A percentile compares a stretch with the other conserved stretches of the same genome.
phyloP scores from a whole-genome alignment of 2,888 invertebrate species.

The Sthenelais limicola region DNA sequence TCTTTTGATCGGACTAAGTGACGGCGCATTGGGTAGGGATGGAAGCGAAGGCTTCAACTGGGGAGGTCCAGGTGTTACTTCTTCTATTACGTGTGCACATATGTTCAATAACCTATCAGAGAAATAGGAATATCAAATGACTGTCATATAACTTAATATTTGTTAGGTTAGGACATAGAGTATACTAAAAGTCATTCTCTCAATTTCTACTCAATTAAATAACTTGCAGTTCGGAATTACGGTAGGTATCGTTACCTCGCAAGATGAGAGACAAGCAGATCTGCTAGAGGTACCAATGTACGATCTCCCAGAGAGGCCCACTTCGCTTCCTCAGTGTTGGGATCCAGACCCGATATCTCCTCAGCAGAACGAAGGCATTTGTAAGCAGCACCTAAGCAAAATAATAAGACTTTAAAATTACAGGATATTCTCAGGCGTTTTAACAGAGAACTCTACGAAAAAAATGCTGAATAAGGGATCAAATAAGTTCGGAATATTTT shows the following conservation, averaged over 20 bases:
- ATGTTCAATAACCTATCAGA: constrained; percentile 79
- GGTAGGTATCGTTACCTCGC: constrained; percentile 76
- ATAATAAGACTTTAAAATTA: too few species aligned
- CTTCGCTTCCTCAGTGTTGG: constrained; percentile 59
- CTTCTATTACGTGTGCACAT: constrained; percentile 83
- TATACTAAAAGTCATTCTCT: too few species aligned
- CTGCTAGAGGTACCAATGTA: constrained; percentile 76
- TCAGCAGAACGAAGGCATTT: constrained; percentile 62
- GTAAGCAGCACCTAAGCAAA: constrained; percentile 64
- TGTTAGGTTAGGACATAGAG: too few species aligned
- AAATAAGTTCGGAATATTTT: too few species aligned
- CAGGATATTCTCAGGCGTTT: too few species aligned
- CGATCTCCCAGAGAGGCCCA: constrained; percentile 69
- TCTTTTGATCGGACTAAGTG: constrained; percentile 72
- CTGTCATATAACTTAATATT: not conserved
- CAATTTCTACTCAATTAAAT: too few species aligned
- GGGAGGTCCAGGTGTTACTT: constrained; percentile 74
- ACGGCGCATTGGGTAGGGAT: constrained; percentile 71
- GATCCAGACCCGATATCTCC: constrained; percentile 48
- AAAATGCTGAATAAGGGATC: too few species aligned
- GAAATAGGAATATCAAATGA: constrained; percentile 18
- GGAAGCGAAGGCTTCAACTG: constrained; percentile 75
- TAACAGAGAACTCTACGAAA: too few species aligned
- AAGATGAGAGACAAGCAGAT: constrained; percentile 80
- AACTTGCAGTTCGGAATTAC: too few species aligned